Evolutionary conservation across 2,113 vertebrate genomes (phyloP).

Genomic region (Planiliza haematocheilus): DNA sequence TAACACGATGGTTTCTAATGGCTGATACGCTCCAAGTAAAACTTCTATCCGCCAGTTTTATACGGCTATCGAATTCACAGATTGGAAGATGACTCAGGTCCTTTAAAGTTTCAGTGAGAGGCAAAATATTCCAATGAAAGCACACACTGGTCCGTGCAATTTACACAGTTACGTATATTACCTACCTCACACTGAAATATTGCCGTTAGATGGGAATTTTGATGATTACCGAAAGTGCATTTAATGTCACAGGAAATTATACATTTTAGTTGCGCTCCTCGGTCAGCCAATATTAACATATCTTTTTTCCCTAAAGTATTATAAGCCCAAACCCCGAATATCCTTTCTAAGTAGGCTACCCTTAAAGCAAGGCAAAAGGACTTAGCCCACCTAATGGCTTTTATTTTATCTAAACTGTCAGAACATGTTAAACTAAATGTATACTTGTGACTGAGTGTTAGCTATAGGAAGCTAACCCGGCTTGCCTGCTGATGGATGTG

Average conservation of each 20-base stretch:
- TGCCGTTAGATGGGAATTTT: too few species aligned
- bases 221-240: too few species aligned
- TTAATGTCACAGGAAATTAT: too few species aligned
- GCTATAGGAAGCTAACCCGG: not conserved
- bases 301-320: accelerated
- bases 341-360: not conserved
- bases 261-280: not conserved
- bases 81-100: not conserved
- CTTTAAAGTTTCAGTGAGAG: not conserved
- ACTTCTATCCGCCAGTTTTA: constrained; percentile 2
- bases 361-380: not conserved
- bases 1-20: not conserved
- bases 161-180: too few species aligned
- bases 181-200: too few species aligned
- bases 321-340: not conserved
- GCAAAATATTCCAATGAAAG: not conserved
- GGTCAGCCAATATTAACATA: not conserved
- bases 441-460: not conserved
- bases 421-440: not conserved
- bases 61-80: not conserved
- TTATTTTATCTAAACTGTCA: not conserved
- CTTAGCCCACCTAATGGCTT: too few species aligned
- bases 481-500: not conserved
- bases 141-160: too few species aligned
- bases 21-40: not conserved